Evolutionary conservation across 1,140 invertebrate species (phyloP), one percentile per base, ranked within the genome.

Genomic region (Kradibia gibbosae): DNA sequence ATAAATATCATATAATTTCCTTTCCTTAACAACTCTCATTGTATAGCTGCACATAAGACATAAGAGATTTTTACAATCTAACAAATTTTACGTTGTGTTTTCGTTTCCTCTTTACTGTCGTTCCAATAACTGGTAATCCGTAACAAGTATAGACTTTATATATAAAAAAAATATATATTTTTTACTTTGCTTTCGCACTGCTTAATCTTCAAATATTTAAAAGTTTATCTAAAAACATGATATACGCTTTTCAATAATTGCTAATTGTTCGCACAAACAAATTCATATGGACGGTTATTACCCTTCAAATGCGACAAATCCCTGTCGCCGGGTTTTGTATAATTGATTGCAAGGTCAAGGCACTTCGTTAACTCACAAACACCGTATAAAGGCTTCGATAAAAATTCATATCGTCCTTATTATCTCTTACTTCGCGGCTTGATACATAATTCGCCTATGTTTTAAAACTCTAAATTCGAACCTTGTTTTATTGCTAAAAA

Each of bases 141-240:
- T 88, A 90, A 90, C 89, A 89, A 86, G 84, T 88, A 90, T 90
- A 91, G 87, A 91, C 88, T 90, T 89, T 89, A 85, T 85, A 88
- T 86, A 88, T 89, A 88, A 71, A 85, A 88, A 88, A 88, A 88
- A 88, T 86, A 84, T 85, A 86, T 84, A 84, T 83, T 22, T 78
- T 78, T 75, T 25, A 83, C 82, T 83, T 80, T 79, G 67, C 53
- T 34, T 78, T 79, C 82, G 55, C 34, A 82, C 77, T 84, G 83
- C 81, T 75, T 77, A 82, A 81, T 83, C 77, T 78, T 80, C 80
- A 65, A 87, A 82, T 84, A 85, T 85, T 85, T 79, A 85, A 84
- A 85, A 80, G 82, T 74, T 82, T 53, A 81, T 85, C 76, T 87
- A 85, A 85, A 86, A 84, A 85, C 84, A 85, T 84, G 84, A 83